Conservation (phyloP, 2,113 vertebrate genomes). For the Gopherus flavomarginatus region DNA sequence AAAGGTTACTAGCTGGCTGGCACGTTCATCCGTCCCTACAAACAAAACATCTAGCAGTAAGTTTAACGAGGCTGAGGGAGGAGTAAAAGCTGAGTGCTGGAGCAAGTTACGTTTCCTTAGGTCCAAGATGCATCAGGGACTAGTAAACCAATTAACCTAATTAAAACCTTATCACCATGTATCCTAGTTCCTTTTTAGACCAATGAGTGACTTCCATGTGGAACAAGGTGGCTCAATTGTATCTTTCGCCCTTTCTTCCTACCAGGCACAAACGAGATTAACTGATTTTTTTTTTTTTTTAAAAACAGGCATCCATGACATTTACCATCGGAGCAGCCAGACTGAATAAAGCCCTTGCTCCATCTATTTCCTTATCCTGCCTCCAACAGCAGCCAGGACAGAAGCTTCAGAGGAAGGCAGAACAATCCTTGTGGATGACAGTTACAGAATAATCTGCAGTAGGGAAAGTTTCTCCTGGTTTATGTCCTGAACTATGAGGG, state of each 20-base stretch:
- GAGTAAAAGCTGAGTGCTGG: not conserved
- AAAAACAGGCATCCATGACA: not conserved
- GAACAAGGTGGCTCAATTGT: not conserved
- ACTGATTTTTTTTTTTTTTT: not conserved
- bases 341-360: not conserved
- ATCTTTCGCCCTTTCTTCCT: not conserved
- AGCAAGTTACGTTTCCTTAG: not conserved
- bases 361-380: not conserved
- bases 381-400: not conserved
- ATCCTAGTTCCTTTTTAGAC: slow-evolving; percentile 38
- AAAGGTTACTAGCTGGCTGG: not conserved
- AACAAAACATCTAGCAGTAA: not conserved
- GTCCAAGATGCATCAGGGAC: not conserved
- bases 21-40: not conserved
- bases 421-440: not conserved
- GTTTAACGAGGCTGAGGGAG: not conserved
- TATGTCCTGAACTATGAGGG: not conserved
- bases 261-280: not conserved
- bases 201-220: not conserved
- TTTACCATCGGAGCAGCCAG: not conserved
- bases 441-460: not conserved
- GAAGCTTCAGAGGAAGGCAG: not conserved
- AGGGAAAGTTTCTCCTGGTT: not conserved
- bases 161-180: not conserved
- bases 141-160: not conserved